A percentile compares a stretch with the other conserved stretches of the same genome.
These are phyloP conservation scores for Drosophila willistoni DNA, from an alignment of 1,140 invertebrate genomes.

Conservation along the genomic window DNA sequence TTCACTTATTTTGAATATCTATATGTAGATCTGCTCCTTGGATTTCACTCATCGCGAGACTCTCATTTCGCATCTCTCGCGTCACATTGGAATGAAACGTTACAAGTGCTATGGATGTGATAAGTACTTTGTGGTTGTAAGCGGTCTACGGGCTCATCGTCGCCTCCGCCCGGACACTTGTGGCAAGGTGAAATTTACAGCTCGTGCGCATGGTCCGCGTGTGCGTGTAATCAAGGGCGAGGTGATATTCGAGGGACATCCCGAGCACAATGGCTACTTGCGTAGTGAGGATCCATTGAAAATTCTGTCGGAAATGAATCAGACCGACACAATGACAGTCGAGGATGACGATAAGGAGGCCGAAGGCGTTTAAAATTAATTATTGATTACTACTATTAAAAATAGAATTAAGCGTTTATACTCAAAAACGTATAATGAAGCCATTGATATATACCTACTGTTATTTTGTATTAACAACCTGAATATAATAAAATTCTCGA, in stretches of 20 bases:
- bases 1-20: background rate
- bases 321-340: constrained; percentile 14
- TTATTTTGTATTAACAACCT: constrained; percentile 3
- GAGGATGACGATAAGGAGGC: background rate
- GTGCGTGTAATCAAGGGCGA: constrained; percentile 73
- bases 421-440: background rate
- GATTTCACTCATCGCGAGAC: constrained; percentile 79
- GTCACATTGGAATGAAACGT: constrained; percentile 81
- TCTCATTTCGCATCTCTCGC: constrained; percentile 75
- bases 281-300: constrained; percentile 75
- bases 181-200: constrained; percentile 74
- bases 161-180: constrained; percentile 73
- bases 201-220: constrained; percentile 73
- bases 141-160: constrained; percentile 76
- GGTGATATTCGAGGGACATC: constrained; percentile 73
- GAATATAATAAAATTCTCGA: background rate
- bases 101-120: constrained; percentile 81
- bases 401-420: background rate
- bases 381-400: background rate
- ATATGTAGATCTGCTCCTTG: constrained; percentile 63
- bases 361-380: constrained; percentile 7
- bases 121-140: constrained; percentile 77
- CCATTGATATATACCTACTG: background rate
- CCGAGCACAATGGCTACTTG: constrained; percentile 71
- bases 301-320: constrained; percentile 56